A percentile compares a stretch with the other conserved stretches of the same genome.
phyloP scores from a whole-genome alignment of 2,888 invertebrate genomes.

The Hyposoter dolosus region DNA sequence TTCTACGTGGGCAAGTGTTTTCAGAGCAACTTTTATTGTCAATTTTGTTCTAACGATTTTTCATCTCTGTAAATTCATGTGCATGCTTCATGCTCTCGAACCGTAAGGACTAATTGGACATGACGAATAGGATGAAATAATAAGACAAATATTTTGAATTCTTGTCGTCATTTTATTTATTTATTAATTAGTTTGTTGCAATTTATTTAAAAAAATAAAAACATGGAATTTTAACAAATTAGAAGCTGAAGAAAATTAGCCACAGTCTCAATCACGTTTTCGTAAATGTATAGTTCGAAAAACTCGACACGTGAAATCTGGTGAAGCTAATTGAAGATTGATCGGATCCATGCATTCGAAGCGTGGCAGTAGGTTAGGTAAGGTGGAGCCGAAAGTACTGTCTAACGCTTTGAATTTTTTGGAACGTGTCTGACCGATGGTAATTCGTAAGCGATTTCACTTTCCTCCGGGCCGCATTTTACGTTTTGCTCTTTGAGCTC shows the following conservation, averaged over 20 bases:
- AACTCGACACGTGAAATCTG: background rate
- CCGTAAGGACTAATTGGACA: background rate
- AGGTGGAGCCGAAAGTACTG: slow-evolving; percentile 16
- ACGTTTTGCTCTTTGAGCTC: slow-evolving; percentile 39
- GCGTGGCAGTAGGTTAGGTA: slow-evolving; percentile 3
- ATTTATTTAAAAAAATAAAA: background rate
- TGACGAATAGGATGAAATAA: background rate
- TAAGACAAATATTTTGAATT: background rate
- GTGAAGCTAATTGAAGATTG: background rate
- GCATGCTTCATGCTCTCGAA: background rate
- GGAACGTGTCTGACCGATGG: slow-evolving; percentile 54
- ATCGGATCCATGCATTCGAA: slow-evolving; percentile 5
- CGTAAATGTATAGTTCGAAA: background rate
- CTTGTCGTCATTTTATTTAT: background rate
- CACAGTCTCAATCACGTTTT: background rate
- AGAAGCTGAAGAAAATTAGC: background rate
- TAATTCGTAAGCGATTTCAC: slow-evolving; percentile 62
- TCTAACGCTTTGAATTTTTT: slow-evolving; percentile 45
- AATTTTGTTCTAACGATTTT: background rate
- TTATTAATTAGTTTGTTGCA: background rate
- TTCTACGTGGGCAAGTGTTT: background rate
- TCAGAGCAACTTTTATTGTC: background rate
- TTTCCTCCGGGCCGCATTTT: slow-evolving; percentile 49
- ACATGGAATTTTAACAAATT: background rate
- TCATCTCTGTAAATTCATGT: background rate